A percentile compares a stretch with the other conserved stretches of the same genome.
phyloP scores from a whole-genome alignment of 37 sponge, comb jelly and placozoan species.

The Eunapius fragilis region DNA sequence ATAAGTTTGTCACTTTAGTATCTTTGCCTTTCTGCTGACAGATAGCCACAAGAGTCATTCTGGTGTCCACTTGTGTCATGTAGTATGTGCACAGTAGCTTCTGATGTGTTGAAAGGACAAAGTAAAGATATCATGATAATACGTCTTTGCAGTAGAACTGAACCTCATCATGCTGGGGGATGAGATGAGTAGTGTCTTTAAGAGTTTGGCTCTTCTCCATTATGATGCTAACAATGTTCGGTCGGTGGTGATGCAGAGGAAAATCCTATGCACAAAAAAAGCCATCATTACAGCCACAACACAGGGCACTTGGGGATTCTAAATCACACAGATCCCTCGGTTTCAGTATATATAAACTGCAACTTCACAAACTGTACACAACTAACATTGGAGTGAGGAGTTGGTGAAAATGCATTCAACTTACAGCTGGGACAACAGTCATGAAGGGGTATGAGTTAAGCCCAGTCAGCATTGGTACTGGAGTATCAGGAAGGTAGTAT shows the following conservation, averaged over 20 bases:
- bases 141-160: neutral
- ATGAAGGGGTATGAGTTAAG: constrained; percentile 68
- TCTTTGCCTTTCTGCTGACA: constrained; percentile 31
- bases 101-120: neutral
- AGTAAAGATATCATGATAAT: neutral
- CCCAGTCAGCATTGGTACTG: constrained; percentile 41
- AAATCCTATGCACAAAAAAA: constrained; percentile 29
- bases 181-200: constrained; percentile 3
- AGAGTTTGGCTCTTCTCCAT: constrained; percentile 29
- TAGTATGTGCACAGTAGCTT: constrained; percentile 61
- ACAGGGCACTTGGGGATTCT: no score
- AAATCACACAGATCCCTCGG: no score
- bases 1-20: constrained; percentile 1
- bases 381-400: no score
- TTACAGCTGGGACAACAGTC: constrained; percentile 57
- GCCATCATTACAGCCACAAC: neutral
- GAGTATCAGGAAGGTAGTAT: constrained; percentile 49
- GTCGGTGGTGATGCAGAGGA: constrained; percentile 45
- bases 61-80: constrained; percentile 34
- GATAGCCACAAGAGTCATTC: constrained; percentile 34
- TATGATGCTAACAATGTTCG: constrained; percentile 68
- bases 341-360: no score
- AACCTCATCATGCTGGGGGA: constrained; percentile 58
- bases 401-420: neutral
- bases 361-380: no score